Evolutionary conservation across 2,113 vertebrate genomes (phyloP), one percentile per base, ranked within the genome.

Genomic region (Caretta caretta): DNA sequence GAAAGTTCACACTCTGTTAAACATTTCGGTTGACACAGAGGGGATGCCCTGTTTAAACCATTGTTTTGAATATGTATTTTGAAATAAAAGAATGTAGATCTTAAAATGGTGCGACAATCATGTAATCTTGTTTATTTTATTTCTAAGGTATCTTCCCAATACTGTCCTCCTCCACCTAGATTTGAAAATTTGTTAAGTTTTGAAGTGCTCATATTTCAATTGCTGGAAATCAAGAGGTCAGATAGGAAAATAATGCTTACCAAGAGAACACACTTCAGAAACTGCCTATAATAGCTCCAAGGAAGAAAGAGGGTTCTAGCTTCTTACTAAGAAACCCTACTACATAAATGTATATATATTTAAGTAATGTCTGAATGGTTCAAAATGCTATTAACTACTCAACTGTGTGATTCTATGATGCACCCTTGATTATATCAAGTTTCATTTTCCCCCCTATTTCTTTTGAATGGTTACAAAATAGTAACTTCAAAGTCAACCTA

Each of bases 1-100:
- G 51, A 98, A 97, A 98, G 98, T 98, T 98, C 98, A 97, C 86
- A 65, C 85, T 78, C 87, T 84, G 90, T 97, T 82, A 94, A 94
- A 96, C 85, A 93, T 20, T 69, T 88, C 0, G 0, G 46, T 87
- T 94, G 83, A 29, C 22, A 38, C 48, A 24, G 1, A 76, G 24
- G 88, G 4, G 29, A 84, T 10, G 83, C 56, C 38, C 25, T 1
- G 0, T 6, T 4, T 3, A 27, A 1, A 10, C 0, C 1, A 38
- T 49, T 48, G n/a, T 4, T 1, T 19, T 25, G 35, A 27, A 80
- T 4, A 17, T 3, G 4, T 4, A 48, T 19, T 24, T 6, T 10
- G 91, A 69, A 29, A 24, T 27, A 78, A 14, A 75, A 8, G 5
- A 38, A 9, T 2, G 6, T 31, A 42, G 27, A 57, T 56, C 19